Percentiles rank a stretch among this genome's conserved stretches.
These are phyloP conservation scores for Lordiphosa mommai DNA, from an alignment of 1,140 invertebrate species.

Conservation along the genomic window DNA sequence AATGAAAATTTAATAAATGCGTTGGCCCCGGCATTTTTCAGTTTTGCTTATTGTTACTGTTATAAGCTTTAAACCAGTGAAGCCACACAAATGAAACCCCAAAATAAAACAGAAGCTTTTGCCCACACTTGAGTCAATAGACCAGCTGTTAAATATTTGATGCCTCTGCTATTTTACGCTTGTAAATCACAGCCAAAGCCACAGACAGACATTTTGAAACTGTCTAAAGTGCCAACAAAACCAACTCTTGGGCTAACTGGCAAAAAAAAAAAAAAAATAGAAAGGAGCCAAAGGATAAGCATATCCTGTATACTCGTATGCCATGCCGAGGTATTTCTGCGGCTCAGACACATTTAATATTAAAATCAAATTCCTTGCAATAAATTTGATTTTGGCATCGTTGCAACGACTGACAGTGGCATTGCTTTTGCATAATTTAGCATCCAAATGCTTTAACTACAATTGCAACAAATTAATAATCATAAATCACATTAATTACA, in stretches of 20 bases:
- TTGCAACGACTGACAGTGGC: slow-evolving; percentile 18
- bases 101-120: slow-evolving; percentile 39
- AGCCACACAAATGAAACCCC: slow-evolving; percentile 47
- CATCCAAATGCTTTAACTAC: slow-evolving; percentile 19
- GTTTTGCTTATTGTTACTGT: slow-evolving; percentile 21
- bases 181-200: slow-evolving; percentile 66
- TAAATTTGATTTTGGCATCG: slow-evolving; percentile 41
- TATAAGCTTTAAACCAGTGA: slow-evolving; percentile 9
- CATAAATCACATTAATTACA: slow-evolving; percentile 66
- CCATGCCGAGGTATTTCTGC: slow-evolving; percentile 3
- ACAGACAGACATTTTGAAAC: slow-evolving; percentile 34
- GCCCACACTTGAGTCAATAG: slow-evolving; percentile 5
- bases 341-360: slow-evolving; percentile 57
- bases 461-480: slow-evolving; percentile 54
- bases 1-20: slow-evolving; percentile 73
- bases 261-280: no score
- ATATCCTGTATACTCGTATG: neutral
- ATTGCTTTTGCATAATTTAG: slow-evolving; percentile 23
- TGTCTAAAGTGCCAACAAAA: no score
- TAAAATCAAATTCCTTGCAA: slow-evolving; percentile 59
- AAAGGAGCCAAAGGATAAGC: neutral
- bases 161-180: slow-evolving; percentile 71
- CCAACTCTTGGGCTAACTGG: slow-evolving; percentile 5
- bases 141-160: slow-evolving; percentile 56
- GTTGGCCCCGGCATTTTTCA: slow-evolving; percentile 19